Percentiles rank a stretch among this genome's conserved stretches.
Evolutionary conservation across 2,797 vertebrate species (phyloP).

Genomic region (Ptychobarbus kaznakovi): DNA sequence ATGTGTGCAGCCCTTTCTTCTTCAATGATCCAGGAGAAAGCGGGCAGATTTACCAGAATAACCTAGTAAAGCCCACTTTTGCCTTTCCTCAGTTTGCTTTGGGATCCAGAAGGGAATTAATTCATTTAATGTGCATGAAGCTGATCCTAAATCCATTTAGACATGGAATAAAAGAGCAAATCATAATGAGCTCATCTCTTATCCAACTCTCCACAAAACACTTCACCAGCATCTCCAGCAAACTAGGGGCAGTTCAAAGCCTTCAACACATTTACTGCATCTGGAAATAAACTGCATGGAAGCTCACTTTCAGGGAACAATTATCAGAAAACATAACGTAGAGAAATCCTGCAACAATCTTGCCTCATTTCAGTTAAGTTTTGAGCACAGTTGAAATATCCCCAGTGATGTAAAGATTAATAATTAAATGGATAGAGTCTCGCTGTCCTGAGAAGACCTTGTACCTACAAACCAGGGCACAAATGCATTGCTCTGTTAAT

Average conservation of each 20-base stretch:
- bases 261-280: background rate
- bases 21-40: background rate
- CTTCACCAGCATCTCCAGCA: background rate
- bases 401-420: slow-evolving; percentile 1
- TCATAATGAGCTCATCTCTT: slow-evolving; percentile 18
- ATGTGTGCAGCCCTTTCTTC: background rate
- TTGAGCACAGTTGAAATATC: slow-evolving; percentile 14
- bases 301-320: background rate
- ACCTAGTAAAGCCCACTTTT: background rate
- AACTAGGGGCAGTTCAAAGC: slow-evolving; percentile 28
- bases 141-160: slow-evolving; percentile 27
- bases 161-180: slow-evolving; percentile 33
- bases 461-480: background rate
- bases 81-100: background rate
- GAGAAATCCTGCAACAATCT: background rate
- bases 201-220: background rate
- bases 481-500: background rate
- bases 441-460: background rate
- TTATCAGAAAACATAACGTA: background rate
- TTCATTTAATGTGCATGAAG: background rate
- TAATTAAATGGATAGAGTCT: background rate
- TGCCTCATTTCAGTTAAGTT: background rate
- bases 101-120: background rate
- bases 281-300: background rate
- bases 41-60: background rate